A percentile compares a stretch with the other conserved stretches of the same genome.
These are phyloP conservation scores for Mionectes macconnelli DNA, from an alignment of 2,113 vertebrate species.

Conservation along the genomic window DNA sequence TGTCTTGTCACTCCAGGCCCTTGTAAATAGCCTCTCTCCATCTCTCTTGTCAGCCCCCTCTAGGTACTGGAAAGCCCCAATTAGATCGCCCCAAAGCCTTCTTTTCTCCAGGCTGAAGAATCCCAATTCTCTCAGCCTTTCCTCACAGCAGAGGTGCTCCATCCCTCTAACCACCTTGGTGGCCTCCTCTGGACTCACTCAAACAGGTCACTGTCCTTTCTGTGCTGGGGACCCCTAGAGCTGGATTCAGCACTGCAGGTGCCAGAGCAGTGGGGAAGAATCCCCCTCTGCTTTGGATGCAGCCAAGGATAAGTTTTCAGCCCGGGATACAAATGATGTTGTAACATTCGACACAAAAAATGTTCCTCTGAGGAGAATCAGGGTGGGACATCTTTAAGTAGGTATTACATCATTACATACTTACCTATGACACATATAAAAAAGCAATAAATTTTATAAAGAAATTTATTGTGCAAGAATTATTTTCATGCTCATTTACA, in stretches of 20 bases:
- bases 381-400: background rate
- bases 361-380: background rate
- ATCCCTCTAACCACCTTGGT: background rate
- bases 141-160: background rate
- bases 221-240: background rate
- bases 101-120: background rate
- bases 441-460: slow-evolving; percentile 45
- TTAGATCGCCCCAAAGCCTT: background rate
- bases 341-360: background rate
- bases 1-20: background rate
- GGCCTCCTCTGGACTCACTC: background rate
- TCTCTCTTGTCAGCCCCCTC: background rate
- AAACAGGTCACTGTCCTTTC: background rate
- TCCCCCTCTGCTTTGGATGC: background rate
- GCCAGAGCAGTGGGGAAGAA: background rate
- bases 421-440: background rate
- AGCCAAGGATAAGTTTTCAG: background rate
- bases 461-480: slow-evolving; percentile 80
- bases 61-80: background rate
- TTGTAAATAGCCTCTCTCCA: background rate
- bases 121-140: background rate
- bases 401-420: background rate
- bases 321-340: background rate
- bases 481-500: slow-evolving; percentile 72
- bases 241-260: background rate